Evolutionary conservation across 2,888 invertebrate genomes (phyloP).

Genomic region (Gandaritis pyraliata): DNA sequence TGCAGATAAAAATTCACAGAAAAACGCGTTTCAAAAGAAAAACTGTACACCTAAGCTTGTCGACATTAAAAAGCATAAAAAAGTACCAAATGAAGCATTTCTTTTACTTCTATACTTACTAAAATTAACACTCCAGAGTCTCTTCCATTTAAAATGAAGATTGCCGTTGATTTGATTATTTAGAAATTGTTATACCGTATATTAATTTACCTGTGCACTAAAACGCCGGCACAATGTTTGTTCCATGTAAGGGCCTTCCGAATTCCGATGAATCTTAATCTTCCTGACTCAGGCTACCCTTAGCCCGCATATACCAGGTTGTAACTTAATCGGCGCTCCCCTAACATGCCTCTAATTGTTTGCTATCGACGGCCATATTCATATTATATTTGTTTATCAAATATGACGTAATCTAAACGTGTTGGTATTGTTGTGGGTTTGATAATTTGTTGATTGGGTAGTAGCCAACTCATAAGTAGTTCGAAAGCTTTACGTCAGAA

Average conservation of each 20-base stretch:
- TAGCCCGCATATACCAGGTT: constrained; percentile 73
- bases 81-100: no score
- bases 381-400: constrained; percentile 49
- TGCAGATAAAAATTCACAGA: no score
- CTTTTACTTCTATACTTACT: no score
- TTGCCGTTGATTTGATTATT: no score
- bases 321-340: constrained; percentile 82
- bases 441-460: constrained; percentile 12
- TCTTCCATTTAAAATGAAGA: no score
- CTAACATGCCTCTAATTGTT: constrained; percentile 82
- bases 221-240: constrained; percentile 83
- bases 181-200: constrained; percentile 3
- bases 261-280: constrained; percentile 77
- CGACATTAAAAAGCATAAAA: no score
- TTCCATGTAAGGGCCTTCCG: constrained; percentile 79
- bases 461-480: background rate
- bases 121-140: no score
- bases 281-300: constrained; percentile 80
- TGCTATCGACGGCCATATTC: constrained; percentile 79
- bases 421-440: constrained; percentile 19
- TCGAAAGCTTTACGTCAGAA: background rate
- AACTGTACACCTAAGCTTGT: no score
- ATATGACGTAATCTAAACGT: constrained; percentile 25
- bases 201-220: constrained; percentile 38
- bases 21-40: no score